phyloP scores from a whole-genome alignment of 2,888 invertebrate genomes.

The Lissonota sp. region DNA sequence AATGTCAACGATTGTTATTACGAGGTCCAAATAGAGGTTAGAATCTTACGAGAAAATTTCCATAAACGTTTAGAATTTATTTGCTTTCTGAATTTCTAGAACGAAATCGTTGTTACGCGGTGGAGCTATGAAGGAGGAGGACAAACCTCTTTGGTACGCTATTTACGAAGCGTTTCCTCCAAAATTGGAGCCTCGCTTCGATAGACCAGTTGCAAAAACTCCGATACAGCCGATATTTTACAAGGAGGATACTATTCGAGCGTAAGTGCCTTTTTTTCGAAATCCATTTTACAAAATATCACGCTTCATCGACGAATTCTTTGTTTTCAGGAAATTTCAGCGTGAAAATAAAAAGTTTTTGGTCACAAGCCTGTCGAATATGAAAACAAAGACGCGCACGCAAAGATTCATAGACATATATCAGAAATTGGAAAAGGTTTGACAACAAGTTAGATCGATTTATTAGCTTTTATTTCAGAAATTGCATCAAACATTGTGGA shows the following conservation, averaged over 20 bases:
- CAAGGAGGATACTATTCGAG: slow-evolving; percentile 92
- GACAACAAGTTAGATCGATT: neutral
- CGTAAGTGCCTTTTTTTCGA: slow-evolving; percentile 86
- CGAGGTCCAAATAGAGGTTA: slow-evolving; percentile 17
- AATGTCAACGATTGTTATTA: slow-evolving; percentile 1
- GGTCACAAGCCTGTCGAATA: slow-evolving; percentile 85
- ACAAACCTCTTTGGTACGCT: slow-evolving; percentile 97
- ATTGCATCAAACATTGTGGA: too few species aligned
- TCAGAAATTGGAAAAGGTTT: slow-evolving; percentile 84
- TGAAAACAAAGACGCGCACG: slow-evolving; percentile 85
- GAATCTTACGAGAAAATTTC: neutral
- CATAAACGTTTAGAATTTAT: neutral
- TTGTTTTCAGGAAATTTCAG: slow-evolving; percentile 88
- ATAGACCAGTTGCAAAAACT: slow-evolving; percentile 87
- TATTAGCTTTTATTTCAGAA: too few species aligned
- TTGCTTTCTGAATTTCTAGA: slow-evolving; percentile 84
- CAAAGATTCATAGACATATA: slow-evolving; percentile 88
- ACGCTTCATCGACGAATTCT: slow-evolving; percentile 5
- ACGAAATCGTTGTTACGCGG: slow-evolving; percentile 91
- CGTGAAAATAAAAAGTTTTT: slow-evolving; percentile 86
- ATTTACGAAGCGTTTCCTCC: slow-evolving; percentile 97
- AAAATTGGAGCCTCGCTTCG: slow-evolving; percentile 91
- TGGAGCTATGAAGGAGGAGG: slow-evolving; percentile 91
- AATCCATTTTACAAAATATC: neutral
- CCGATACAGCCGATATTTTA: slow-evolving; percentile 91